Evolutionary conservation across 2,888 invertebrate species (phyloP).

Genomic region (Cremastinae sp.): DNA sequence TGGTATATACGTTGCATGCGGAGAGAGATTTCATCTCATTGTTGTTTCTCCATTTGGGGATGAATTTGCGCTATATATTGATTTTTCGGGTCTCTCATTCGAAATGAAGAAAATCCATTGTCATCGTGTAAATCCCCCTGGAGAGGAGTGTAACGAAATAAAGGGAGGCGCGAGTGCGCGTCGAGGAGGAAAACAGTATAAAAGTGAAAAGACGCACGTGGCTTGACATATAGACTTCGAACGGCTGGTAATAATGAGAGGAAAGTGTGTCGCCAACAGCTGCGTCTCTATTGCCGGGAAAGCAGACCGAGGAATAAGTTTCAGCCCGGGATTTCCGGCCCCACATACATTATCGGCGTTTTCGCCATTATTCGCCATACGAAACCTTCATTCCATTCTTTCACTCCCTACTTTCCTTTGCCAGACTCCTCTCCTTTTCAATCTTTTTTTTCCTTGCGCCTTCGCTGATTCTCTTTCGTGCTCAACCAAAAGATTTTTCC

Average conservation of each 20-base stretch:
- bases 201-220: conserved; percentile 28
- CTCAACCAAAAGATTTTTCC: neutral
- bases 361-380: conserved; percentile 40
- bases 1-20: no score
- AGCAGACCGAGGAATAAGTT: conserved; percentile 14
- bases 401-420: conserved; percentile 11
- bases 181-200: conserved; percentile 26
- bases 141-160: conserved; percentile 16
- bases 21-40: no score
- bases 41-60: no score
- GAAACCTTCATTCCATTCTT: conserved; percentile 49
- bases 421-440: conserved; percentile 15
- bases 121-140: neutral
- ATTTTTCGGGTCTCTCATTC: conserved; percentile 2
- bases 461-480: conserved; percentile 20
- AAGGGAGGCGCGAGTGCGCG: conserved; percentile 24
- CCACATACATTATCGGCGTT: conserved; percentile 34
- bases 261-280: conserved; percentile 33
- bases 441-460: conserved; percentile 34
- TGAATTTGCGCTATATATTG: no score
- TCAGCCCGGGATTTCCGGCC: conserved; percentile 42
- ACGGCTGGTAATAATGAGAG: conserved; percentile 40
- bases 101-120: conserved; percentile 19
- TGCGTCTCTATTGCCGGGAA: conserved; percentile 3
- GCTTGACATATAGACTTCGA: conserved; percentile 25